Evolutionary conservation across 2,797 vertebrate species (phyloP).

Genomic region (Spinus pinus): DNA sequence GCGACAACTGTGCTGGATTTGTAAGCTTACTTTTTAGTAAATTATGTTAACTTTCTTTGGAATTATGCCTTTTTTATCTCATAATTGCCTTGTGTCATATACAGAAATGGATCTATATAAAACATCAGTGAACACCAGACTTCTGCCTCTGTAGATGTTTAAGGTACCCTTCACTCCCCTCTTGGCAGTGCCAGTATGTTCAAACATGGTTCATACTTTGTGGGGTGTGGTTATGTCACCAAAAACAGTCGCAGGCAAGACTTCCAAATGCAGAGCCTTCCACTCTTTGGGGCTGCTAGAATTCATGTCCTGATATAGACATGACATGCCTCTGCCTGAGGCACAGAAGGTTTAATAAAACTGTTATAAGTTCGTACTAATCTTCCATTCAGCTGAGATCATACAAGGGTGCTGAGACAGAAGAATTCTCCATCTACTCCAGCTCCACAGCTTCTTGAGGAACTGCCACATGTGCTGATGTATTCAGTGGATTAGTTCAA

Average conservation of each 20-base stretch:
- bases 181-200: not conserved
- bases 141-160: not conserved
- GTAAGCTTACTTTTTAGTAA: constrained; percentile 78
- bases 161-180: not conserved
- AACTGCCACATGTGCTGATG: not conserved
- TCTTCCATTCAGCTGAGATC: not conserved
- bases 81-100: not conserved
- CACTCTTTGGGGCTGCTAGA: not conserved
- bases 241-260: not conserved
- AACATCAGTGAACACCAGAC: not conserved
- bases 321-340: not conserved
- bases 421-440: not conserved
- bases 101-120: not conserved
- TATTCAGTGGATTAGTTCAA: not conserved
- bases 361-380: not conserved
- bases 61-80: not conserved
- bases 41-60: not conserved
- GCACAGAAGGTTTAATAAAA: not conserved
- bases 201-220: not conserved
- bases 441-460: not conserved
- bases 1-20: constrained; percentile 97
- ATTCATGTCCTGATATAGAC: not conserved
- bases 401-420: not conserved
- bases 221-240: not conserved
- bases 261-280: not conserved